Base-by-base conservation (phyloP, 1,140 invertebrate species). In the Philotrypesis tridentata region DNA sequence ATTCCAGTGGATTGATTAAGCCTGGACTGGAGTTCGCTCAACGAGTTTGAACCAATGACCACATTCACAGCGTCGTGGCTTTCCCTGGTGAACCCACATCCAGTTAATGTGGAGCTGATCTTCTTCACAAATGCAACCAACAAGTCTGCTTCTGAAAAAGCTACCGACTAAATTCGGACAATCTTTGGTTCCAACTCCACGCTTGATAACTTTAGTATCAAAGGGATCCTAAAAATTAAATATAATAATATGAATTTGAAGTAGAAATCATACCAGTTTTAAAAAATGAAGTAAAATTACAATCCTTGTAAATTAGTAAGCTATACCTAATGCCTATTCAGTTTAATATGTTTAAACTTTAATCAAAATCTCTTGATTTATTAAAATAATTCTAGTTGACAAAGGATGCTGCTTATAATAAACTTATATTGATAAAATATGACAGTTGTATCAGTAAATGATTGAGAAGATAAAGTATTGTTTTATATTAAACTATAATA, bases 71-170 rank as follows among this genome's bases (percentile, higher is more conserved):
- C 98, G 95, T 87, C 96, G 96, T 55, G 97, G 95, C 85, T 95
- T 94, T 23, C 96, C 98, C 90, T 96, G 94, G 89, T 98, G 95
- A 85, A 99, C 90, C 96, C 97, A 98, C 95, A 99, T 98, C 96
- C 97, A 99, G 87, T 95, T 96, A 84, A 99, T 94, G 83, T 93
- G 92, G 79, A 95, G 95, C 25, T 96, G 94, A 89, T 99, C 98
- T 91, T 98, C 97, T 91, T 99, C 97, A 92, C 98, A 99, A 89
- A 99, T 94, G 92, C 98, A 99, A 76, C 98, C 98, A 87, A 99
- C 94, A 85, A 99, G 93, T 87, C 98, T 94, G 83, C 96, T 95
- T 84, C 97, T 95, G 86, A 96, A 97, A 84, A 96, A 95, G 70
- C 98, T 98, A 82, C 97, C 96, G 86, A 99, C 95, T 85, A 97